These are phyloP conservation scores for Cataglyphis albicans DNA, from an alignment of 2,888 invertebrate species.

Conservation along the genomic window DNA sequence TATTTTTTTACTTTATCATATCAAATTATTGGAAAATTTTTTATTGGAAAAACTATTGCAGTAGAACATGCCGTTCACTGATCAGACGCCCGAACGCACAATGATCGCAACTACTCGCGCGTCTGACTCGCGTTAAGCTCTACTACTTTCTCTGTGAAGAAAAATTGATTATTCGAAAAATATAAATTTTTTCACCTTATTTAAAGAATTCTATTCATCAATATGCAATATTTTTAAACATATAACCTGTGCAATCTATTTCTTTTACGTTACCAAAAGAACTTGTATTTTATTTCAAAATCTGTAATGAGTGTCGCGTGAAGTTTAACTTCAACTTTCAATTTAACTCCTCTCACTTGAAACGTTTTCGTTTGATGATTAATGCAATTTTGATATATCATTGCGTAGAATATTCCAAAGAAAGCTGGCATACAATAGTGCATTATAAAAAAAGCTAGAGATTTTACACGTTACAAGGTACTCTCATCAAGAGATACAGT, in stretches of 20 bases:
- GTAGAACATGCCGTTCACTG: not conserved
- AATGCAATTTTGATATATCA: not conserved
- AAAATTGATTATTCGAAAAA: not conserved
- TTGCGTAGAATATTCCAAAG: not conserved
- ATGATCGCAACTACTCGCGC: not conserved
- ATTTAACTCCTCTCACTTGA: not conserved
- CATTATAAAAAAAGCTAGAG: not conserved
- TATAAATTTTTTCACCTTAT: not conserved
- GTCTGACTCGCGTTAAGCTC: slow-evolving; percentile 1
- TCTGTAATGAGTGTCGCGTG: not conserved
- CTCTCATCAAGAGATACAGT: not conserved
- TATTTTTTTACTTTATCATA: not conserved
- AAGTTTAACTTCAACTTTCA: not conserved
- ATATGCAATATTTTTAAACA: not conserved
- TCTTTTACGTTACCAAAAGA: not conserved
- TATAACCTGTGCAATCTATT: not conserved
- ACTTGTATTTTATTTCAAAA: not conserved
- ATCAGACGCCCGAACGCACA: not conserved
- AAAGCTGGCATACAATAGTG: not conserved
- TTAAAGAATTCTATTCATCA: not conserved
- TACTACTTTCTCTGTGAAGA: slow-evolving; percentile 15
- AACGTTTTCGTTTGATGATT: not conserved
- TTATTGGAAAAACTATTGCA: not conserved
- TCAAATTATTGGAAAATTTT: not conserved
- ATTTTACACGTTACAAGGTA: not conserved